These are phyloP conservation scores for Eulacestoma nigropectus DNA, from an alignment of 2,113 vertebrate genomes.

Conservation along the genomic window DNA sequence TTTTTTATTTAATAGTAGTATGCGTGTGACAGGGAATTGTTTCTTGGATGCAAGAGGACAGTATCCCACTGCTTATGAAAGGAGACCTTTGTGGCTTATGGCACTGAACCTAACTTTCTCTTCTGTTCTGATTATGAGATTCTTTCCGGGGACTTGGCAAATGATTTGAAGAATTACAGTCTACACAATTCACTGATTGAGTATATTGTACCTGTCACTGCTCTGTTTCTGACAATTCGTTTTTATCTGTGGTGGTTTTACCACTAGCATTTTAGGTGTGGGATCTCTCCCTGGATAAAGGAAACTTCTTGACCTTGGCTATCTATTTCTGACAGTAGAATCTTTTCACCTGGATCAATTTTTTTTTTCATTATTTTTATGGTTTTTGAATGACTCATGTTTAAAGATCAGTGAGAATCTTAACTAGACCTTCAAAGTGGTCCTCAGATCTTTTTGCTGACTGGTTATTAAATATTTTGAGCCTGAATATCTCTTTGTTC, in stretches of 20 bases:
- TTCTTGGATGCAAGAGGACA: background rate
- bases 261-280: background rate
- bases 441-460: background rate
- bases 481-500: background rate
- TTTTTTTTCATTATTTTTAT: background rate
- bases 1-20: background rate
- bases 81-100: background rate
- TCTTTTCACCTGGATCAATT: background rate
- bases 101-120: background rate
- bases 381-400: background rate
- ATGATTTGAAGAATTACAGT: background rate
- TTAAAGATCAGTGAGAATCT: background rate
- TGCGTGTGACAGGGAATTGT: background rate
- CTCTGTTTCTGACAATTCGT: background rate
- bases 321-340: background rate
- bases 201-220: background rate
- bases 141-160: background rate
- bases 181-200: background rate
- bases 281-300: background rate
- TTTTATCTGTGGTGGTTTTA: background rate
- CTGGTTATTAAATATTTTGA: background rate
- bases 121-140: background rate
- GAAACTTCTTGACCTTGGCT: background rate
- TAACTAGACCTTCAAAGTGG: background rate
- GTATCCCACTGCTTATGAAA: background rate